Conservation (phyloP, 2,888 invertebrate species). For the Brachyopa scutellaris region DNA sequence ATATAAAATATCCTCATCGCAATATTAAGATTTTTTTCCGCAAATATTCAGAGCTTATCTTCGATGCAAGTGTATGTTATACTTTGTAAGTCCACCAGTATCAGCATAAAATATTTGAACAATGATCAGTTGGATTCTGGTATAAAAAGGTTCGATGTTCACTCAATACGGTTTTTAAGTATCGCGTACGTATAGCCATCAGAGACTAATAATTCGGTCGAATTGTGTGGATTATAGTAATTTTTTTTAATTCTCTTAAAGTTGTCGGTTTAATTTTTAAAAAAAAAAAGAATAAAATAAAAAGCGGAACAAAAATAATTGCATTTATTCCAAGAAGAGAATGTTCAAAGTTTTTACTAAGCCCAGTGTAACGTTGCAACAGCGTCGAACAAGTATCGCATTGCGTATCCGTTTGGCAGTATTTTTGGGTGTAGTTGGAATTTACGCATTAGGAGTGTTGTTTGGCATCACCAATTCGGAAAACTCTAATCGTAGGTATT, state of each 20-base stretch:
- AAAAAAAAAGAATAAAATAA: no score
- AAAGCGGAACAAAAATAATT: neutral
- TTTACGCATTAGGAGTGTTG: constrained; percentile 19
- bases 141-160: constrained; percentile 29
- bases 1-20: no score
- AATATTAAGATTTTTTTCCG: neutral
- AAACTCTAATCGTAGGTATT: constrained; percentile 38
- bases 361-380: constrained; percentile 33
- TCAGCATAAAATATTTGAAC: constrained; percentile 40
- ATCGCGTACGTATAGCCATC: no score
- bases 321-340: constrained; percentile 15
- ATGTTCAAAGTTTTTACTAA: constrained; percentile 42
- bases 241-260: no score
- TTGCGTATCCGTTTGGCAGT: constrained; percentile 42
- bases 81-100: constrained; percentile 1
- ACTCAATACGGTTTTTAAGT: constrained; percentile 5
- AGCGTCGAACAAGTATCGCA: constrained; percentile 43
- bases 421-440: constrained; percentile 41
- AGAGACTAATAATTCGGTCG: no score
- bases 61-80: constrained; percentile 28
- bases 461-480: neutral
- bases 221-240: no score
- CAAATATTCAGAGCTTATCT: constrained; percentile 20
- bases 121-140: constrained; percentile 1
- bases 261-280: no score